These are phyloP conservation scores for Pristionchus arcanus DNA, from an alignment of 2,888 invertebrate genomes.

Conservation along the genomic window DNA sequence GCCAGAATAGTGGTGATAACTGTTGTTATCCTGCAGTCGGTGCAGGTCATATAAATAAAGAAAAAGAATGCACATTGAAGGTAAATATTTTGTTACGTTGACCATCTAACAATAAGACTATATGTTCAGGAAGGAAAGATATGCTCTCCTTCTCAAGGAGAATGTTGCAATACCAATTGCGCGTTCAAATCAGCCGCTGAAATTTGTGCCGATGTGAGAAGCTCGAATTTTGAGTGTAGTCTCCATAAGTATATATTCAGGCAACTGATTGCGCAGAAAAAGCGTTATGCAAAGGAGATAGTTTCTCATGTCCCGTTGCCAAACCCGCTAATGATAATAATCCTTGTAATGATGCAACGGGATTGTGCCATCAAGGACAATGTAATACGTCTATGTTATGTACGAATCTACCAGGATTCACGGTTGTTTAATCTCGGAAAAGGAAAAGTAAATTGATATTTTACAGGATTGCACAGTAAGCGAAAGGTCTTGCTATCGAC, in stretches of 20 bases:
- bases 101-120: too few relatives aligned
- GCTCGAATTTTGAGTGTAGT: not conserved
- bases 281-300: not conserved
- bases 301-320: not conserved
- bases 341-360: conserved; percentile 63
- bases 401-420: not conserved
- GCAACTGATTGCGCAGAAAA: not conserved
- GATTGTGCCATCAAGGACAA: conserved; percentile 91
- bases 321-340: not conserved
- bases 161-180: not conserved
- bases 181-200: not conserved
- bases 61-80: not conserved
- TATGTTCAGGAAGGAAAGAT: not conserved
- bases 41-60: too few relatives aligned
- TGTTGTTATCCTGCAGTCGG: not conserved
- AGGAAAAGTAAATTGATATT: too few relatives aligned
- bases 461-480: conserved; percentile 91
- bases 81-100: not conserved
- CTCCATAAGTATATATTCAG: not conserved
- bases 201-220: not conserved
- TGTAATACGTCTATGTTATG: conserved; percentile 85
- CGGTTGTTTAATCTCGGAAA: not conserved
- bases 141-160: conserved; percentile 4
- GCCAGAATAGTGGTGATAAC: not conserved
- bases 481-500: conserved; percentile 92